Conservation (phyloP, 2,113 vertebrate genomes). For the Chiloscyllium plagiosum region DNA sequence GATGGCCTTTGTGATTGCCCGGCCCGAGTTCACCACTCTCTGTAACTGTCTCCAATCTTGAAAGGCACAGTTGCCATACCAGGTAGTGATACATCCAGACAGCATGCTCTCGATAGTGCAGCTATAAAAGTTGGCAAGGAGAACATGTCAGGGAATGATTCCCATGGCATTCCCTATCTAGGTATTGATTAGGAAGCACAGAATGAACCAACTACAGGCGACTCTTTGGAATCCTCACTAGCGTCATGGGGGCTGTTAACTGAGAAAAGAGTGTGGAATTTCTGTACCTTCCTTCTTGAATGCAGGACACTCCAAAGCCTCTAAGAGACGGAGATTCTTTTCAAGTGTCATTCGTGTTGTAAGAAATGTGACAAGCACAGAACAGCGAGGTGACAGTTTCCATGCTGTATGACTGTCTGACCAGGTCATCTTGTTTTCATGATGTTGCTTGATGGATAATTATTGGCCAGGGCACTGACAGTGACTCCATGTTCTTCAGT, state of each 20-base stretch:
- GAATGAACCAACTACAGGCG: neutral
- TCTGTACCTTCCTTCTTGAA: too few relatives aligned
- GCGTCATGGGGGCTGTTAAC: neutral
- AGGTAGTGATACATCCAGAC: too few relatives aligned
- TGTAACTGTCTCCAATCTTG: too few relatives aligned
- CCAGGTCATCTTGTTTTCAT: neutral
- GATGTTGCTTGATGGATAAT: neutral
- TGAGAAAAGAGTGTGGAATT: too few relatives aligned
- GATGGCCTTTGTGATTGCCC: too few relatives aligned
- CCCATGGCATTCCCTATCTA: neutral
- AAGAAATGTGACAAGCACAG: neutral
- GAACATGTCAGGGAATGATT: neutral
- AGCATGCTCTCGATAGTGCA: too few relatives aligned
- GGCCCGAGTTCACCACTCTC: too few relatives aligned
- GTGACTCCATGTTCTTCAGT: neutral
- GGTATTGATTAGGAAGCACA: neutral
- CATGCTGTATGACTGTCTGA: neutral
- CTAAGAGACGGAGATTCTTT: too few relatives aligned
- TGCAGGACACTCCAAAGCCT: too few relatives aligned
- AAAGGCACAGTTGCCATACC: too few relatives aligned
- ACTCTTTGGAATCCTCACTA: neutral
- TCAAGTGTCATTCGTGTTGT: neutral
- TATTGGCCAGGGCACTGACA: neutral
- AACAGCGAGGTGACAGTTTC: neutral
- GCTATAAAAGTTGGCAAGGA: neutral